Evolutionary conservation across 2,797 vertebrate genomes (phyloP).

Genomic region (Poeciliopsis infans): DNA sequence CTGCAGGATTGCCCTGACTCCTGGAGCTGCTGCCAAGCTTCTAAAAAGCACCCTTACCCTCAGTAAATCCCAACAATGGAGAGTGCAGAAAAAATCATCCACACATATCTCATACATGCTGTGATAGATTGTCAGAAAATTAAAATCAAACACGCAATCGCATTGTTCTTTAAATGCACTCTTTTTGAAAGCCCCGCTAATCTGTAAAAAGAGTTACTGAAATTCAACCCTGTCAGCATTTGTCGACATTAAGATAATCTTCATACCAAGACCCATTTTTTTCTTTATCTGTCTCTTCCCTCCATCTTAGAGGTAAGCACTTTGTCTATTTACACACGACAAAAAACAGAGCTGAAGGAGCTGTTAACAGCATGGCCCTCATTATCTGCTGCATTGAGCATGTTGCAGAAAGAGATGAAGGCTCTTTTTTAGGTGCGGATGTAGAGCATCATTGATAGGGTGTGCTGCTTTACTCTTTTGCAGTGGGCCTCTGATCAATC

Average conservation of each 20-base stretch:
- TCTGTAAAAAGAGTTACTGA: conserved; percentile 72
- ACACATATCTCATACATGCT: conserved; percentile 68
- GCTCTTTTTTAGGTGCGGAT: conserved; percentile 79
- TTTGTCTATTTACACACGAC: conserved; percentile 80
- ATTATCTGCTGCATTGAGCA: conserved; percentile 84
- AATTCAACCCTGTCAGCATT: conserved; percentile 84
- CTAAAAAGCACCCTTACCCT: conserved; percentile 66
- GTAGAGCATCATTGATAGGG: conserved; percentile 88
- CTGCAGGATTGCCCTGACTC: conserved; percentile 69
- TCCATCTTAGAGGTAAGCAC: conserved; percentile 78
- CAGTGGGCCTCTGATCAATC: conserved; percentile 95
- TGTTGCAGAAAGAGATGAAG: conserved; percentile 78
- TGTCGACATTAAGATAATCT: conserved; percentile 84
- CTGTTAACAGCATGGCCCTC: conserved; percentile 81
- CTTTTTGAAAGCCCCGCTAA: conserved; percentile 71
- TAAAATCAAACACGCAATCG: conserved; percentile 82
- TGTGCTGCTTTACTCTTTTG: conserved; percentile 83
- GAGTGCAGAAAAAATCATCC: conserved; percentile 62
- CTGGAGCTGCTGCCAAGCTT: conserved; percentile 61
- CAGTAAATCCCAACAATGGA: conserved; percentile 69
- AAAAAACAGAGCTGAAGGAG: conserved; percentile 78
- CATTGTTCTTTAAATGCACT: conserved; percentile 80
- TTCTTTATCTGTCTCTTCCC: conserved; percentile 57
- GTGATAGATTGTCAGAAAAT: conserved; percentile 80
- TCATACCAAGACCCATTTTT: conserved; percentile 57